Percentiles rank a stretch among this genome's conserved stretches.
phyloP scores from a whole-genome alignment of 1,140 invertebrate species.

The Druon quercuslanigerum region DNA sequence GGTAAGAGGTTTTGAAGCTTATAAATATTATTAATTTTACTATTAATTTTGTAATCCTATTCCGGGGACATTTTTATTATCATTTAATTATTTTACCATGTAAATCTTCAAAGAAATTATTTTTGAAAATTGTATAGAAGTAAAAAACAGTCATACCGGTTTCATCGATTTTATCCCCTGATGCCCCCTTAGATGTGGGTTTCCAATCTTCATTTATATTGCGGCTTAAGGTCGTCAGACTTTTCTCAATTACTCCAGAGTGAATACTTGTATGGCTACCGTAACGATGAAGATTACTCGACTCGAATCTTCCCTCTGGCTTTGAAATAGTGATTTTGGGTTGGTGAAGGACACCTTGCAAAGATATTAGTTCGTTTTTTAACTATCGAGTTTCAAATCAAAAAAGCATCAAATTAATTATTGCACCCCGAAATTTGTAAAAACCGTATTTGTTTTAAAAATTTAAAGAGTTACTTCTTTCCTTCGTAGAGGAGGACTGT shows the following conservation, averaged over 20 bases:
- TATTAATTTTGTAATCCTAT: no score
- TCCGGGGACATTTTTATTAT: no score
- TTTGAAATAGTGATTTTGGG: slow-evolving; percentile 44
- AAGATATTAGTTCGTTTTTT: not conserved
- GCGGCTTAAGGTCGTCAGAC: slow-evolving; percentile 39
- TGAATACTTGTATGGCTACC: slow-evolving; percentile 24
- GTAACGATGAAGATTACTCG: not conserved
- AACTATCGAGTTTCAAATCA: no score
- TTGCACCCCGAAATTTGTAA: not conserved
- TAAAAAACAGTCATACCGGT: slow-evolving; percentile 39
- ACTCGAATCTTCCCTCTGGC: slow-evolving; percentile 40
- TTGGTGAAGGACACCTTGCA: slow-evolving; percentile 42
- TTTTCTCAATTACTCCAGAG: slow-evolving; percentile 40
- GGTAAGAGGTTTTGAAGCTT: no score
- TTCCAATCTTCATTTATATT: slow-evolving; percentile 50
- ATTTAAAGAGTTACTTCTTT: not conserved
- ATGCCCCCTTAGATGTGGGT: slow-evolving; percentile 61
- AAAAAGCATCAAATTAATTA: no score
- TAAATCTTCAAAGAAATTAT: not conserved
- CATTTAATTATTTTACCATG: no score
- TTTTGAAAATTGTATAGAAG: not conserved
- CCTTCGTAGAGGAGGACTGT: not conserved
- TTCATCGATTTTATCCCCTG: slow-evolving; percentile 57
- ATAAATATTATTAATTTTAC: no score
- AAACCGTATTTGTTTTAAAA: not conserved